Evolutionary conservation across 1,140 invertebrate genomes (phyloP), one percentile per base, ranked within the genome.

Genomic region (Bactericera cockerelli): DNA sequence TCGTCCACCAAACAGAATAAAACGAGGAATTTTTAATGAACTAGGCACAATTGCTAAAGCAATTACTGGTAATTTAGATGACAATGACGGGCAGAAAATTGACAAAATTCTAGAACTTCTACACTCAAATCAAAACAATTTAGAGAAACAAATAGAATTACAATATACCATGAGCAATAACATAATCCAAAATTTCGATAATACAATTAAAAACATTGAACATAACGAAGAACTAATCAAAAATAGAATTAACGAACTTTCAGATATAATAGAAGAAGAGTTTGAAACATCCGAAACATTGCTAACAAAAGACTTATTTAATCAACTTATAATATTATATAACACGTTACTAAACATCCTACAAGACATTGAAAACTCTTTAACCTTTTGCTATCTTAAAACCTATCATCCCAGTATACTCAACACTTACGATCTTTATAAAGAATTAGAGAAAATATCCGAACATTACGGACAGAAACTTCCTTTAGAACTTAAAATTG

Each of bases 341-440:
- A 56, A 26, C 26, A 22, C 16, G 6, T 11, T 57, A 2, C n/a
- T 57, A 10, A 57, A 8, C 36, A 31, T 57, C 19, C 21, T 57
- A 33, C 16, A 26, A 10, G 56, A 57, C 11, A 26, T 57, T 11
- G 24, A 57, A 22, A 57, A 26, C 14, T 25, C 56, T 2, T 13
- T 57, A 2, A 57, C 26, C 2, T 57, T 57, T 21, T 57, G 56
- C 21, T 10, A 33, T 11, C 14, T 28, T 3, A 13, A 31, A 21
- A 26, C 26, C 10, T 57, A 31, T n/a, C 56, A 57, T 21, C 56
- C 56, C 33, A 31, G 26, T 31, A 33, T 57, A n/a, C 16, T 57
- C 13, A 31, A 26, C n/a, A n/a, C n/a, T n/a, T n/a, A n/a, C n/a
- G n/a, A n/a, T n/a, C n/a, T n/a, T n/a, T n/a, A n/a, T n/a, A n/a